Evolutionary conservation across 2,113 vertebrate genomes (phyloP), one percentile per base, ranked within the genome.

Genomic region (Forbesichthys papilliferus): DNA sequence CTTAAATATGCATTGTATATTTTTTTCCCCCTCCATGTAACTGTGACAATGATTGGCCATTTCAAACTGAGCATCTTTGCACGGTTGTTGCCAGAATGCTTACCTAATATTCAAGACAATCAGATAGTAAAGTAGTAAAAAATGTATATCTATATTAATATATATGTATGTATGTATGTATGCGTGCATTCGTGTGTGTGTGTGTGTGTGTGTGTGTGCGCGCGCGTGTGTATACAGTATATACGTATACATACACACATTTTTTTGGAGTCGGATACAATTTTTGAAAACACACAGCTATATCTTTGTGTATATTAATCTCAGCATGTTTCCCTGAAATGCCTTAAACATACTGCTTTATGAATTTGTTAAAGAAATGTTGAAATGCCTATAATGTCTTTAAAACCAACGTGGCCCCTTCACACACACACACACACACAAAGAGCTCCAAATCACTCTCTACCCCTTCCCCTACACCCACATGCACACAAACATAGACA

Each of bases 31-130:
- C 27, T 59, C 72, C 74, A 42, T 11, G 20, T 16, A 18, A 84
- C 71, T 83, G 79, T 86, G 71, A 86, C 56, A 46, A n/a, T 68
- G 48, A 53, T 8, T 11, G 70, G 72, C 57, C 42, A 3, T 68
- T 75, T 69, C 52, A 57, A 75, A 67, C 60, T 34, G 79, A 87
- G 80, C 51, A 34, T 78, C 67, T 84, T 81, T 74, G 75, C 67
- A 74, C 60, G 71, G 57, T 84, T 70, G 72, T 74, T 16, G 47
- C 69, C 49, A 42, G 5, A 42, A 61, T 75, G 61, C 34, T 48
- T 4, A 67, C 14, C 3, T 5, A 34, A 59, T 58, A 49, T 67
- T 80, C 51, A 54, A 81, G 85, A 88, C 87, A 89, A 89, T 91
- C 88, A 80, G 48, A 67, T 66, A 48, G 47, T 4, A 27, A 11